phyloP scores from a whole-genome alignment of 2,797 vertebrate species.

The Rhyacichthys aspro region DNA sequence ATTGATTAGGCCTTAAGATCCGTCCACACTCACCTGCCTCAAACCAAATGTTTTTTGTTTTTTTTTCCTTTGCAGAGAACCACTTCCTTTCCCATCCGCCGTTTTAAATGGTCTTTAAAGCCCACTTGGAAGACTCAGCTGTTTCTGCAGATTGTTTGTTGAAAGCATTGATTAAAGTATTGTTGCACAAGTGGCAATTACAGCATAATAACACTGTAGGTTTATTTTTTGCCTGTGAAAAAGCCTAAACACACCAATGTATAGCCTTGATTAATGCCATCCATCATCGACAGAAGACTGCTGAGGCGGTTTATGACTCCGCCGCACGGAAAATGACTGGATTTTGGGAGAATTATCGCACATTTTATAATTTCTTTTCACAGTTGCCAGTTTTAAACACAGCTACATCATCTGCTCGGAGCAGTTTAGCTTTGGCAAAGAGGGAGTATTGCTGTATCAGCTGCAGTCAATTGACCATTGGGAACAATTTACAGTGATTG shows the following conservation, averaged over 20 bases:
- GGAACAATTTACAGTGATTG: constrained; percentile 31
- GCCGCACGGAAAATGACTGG: constrained; percentile 19
- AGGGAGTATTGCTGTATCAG: not conserved
- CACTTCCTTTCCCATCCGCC: constrained; percentile 1
- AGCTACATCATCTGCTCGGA: constrained; percentile 2
- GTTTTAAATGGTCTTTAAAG: not conserved
- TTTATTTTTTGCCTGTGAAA: constrained; percentile 18
- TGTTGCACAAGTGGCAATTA: constrained; percentile 30
- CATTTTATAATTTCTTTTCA: not conserved
- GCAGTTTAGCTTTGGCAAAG: not conserved
- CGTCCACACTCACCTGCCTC: not conserved
- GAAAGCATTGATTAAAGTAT: constrained; percentile 18
- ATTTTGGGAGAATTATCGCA: constrained; percentile 12
- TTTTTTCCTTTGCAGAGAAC: not conserved
- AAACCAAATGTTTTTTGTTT: not conserved
- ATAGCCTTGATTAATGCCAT: constrained; percentile 29
- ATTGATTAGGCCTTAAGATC: constrained; percentile 19
- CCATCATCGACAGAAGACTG: constrained; percentile 16
- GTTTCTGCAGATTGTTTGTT: constrained; percentile 11
- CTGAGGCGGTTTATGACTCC: constrained; percentile 12
- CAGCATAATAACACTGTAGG: constrained; percentile 15
- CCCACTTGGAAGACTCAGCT: not conserved
- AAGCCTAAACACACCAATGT: constrained; percentile 10
- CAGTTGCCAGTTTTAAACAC: not conserved
- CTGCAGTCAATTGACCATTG: constrained; percentile 16